Percentiles rank a stretch among this genome's conserved stretches.
Conservation (phyloP, 2,113 vertebrate species). For the Zingel zingel region DNA sequence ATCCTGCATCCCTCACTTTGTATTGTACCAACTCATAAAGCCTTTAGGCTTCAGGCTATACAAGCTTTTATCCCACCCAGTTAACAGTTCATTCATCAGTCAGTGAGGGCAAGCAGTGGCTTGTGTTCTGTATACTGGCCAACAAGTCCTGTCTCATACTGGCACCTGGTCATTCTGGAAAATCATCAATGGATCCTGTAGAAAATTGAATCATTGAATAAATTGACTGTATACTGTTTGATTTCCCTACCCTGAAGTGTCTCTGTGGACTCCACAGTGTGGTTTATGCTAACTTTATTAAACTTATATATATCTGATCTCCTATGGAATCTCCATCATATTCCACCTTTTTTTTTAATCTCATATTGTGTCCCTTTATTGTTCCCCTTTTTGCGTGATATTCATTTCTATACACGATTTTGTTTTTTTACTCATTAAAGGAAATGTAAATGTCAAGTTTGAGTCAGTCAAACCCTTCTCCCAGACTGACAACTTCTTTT, state of each 20-base stretch:
- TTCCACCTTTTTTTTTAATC: background rate
- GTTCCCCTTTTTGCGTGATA: background rate
- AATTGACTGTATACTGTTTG: too few species aligned
- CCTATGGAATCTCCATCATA: too few species aligned
- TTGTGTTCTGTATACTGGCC: slow-evolving; percentile 22
- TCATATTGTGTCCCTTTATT: background rate
- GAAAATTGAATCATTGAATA: background rate
- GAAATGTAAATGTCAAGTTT: background rate
- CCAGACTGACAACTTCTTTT: background rate
- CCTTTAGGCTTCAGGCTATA: slow-evolving; percentile 25
- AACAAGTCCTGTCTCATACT: too few species aligned
- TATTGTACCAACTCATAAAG: slow-evolving; percentile 26
- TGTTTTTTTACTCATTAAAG: background rate
- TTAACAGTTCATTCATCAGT: slow-evolving; percentile 46
- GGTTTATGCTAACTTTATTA: background rate
- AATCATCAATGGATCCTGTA: background rate
- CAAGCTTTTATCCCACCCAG: slow-evolving; percentile 44
- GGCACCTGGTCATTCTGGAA: background rate
- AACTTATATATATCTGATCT: background rate
- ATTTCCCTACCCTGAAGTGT: too few species aligned
- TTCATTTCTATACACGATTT: background rate
- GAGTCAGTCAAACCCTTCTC: background rate
- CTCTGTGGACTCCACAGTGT: background rate
- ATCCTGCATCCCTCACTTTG: slow-evolving; percentile 11
- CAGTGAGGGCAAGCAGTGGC: slow-evolving; percentile 48